Evolutionary conservation across 1,140 invertebrate species (phyloP).

Genomic region (Luehdorfia chinensis): DNA sequence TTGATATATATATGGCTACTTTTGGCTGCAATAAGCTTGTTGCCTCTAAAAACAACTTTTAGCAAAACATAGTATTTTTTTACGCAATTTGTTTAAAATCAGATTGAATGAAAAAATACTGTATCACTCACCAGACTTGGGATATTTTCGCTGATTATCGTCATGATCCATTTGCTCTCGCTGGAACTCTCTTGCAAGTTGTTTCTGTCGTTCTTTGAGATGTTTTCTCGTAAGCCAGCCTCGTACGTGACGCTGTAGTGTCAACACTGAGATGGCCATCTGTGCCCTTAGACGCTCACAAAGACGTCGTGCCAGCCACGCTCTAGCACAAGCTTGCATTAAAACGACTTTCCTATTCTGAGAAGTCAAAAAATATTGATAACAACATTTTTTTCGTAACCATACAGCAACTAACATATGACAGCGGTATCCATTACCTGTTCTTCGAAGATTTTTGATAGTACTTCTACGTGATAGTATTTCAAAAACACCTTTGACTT

Average conservation of each 20-base stretch:
- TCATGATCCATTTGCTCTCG: slow-evolving; percentile 53
- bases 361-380: slow-evolving; percentile 20
- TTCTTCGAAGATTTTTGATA: slow-evolving; percentile 88
- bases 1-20: neutral
- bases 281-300: slow-evolving; percentile 79
- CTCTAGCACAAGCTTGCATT: slow-evolving; percentile 84
- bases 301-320: slow-evolving; percentile 82
- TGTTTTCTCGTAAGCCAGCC: slow-evolving; percentile 80
- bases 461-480: slow-evolving; percentile 90
- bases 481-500: slow-evolving; percentile 93
- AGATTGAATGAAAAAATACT: too few relatives aligned
- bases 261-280: slow-evolving; percentile 81
- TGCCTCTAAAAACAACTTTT: too few relatives aligned
- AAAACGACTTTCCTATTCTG: slow-evolving; percentile 83
- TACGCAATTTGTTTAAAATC: too few relatives aligned
- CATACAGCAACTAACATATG: too few relatives aligned
- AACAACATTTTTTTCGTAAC: neutral
- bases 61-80: too few relatives aligned
- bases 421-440: slow-evolving; percentile 62
- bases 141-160: slow-evolving; percentile 58
- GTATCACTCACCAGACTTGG: slow-evolving; percentile 40
- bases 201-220: slow-evolving; percentile 61
- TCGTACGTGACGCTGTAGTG: slow-evolving; percentile 82
- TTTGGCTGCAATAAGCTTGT: too few relatives aligned
- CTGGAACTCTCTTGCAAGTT: slow-evolving; percentile 66